phyloP scores from a whole-genome alignment of 2,888 invertebrate species.

The Sinohyriopsis cumingii region DNA sequence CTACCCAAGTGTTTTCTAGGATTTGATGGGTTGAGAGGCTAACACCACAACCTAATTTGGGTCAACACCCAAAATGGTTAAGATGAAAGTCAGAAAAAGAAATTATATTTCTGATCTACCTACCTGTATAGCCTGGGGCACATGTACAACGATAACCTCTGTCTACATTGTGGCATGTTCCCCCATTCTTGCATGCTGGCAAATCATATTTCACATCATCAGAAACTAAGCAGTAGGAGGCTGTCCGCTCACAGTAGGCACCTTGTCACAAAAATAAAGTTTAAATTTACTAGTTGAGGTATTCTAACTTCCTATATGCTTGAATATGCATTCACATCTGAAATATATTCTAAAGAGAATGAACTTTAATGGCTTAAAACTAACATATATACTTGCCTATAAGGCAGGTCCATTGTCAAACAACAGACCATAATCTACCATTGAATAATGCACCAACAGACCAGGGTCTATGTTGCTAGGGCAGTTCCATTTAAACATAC shows the following conservation, averaged over 20 bases:
- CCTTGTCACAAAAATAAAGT: slow-evolving; percentile 29
- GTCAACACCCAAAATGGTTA: background rate
- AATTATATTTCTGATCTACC: slow-evolving; percentile 3
- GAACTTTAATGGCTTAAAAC: no score
- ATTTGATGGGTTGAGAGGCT: background rate
- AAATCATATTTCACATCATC: slow-evolving; percentile 28
- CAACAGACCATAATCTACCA: no score
- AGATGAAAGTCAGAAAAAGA: background rate
- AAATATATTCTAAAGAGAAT: no score
- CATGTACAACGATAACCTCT: slow-evolving; percentile 86
- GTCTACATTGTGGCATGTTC: slow-evolving; percentile 50
- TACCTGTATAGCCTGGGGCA: slow-evolving; percentile 83
- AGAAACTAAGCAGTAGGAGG: slow-evolving; percentile 49
- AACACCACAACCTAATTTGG: background rate
- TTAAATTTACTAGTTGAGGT: no score
- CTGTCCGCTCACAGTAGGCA: slow-evolving; percentile 51
- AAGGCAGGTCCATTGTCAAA: no score
- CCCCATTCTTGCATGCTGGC: slow-evolving; percentile 56
- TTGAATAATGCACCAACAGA: no score
- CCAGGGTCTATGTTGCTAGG: no score
- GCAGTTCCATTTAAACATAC: no score
- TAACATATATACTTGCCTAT: no score
- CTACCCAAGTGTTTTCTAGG: background rate
- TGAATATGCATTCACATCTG: no score
- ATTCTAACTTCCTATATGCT: no score